Conservation (phyloP, 2,797 vertebrate genomes). For the Crocidura indochinensis region DNA sequence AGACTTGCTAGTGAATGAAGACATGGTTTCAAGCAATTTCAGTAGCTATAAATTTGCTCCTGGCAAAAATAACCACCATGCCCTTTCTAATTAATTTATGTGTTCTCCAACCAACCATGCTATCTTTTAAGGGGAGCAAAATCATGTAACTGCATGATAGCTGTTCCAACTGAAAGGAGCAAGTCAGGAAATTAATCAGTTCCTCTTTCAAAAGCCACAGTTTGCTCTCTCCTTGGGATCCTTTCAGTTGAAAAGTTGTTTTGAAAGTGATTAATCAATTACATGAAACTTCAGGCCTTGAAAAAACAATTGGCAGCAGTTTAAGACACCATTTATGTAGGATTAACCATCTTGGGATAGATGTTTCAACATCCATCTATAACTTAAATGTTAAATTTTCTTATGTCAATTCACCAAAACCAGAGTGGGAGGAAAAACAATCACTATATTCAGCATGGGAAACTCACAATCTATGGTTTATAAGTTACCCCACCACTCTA, state of each 20-base stretch:
- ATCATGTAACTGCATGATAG: not conserved
- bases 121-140: slow-evolving; percentile 21
- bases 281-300: slow-evolving; percentile 46
- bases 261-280: slow-evolving; percentile 68
- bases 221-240: slow-evolving; percentile 27
- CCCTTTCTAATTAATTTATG: slow-evolving; percentile 50
- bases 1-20: slow-evolving; percentile 34
- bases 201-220: slow-evolving; percentile 35
- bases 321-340: slow-evolving; percentile 61
- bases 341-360: slow-evolving; percentile 66
- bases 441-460: not conserved
- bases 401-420: slow-evolving; percentile 30
- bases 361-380: slow-evolving; percentile 50
- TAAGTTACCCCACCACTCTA: not conserved
- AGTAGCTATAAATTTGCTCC: slow-evolving; percentile 9
- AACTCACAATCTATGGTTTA: not conserved
- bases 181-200: not conserved
- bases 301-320: slow-evolving; percentile 46
- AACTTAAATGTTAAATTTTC: slow-evolving; percentile 25
- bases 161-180: slow-evolving; percentile 3
- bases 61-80: slow-evolving; percentile 29
- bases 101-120: not conserved
- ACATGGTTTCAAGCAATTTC: slow-evolving; percentile 51
- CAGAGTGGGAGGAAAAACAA: not conserved
- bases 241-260: slow-evolving; percentile 59